Evolutionary conservation across 2,888 invertebrate genomes (phyloP).

Genomic region (Drosophila neotestacea): DNA sequence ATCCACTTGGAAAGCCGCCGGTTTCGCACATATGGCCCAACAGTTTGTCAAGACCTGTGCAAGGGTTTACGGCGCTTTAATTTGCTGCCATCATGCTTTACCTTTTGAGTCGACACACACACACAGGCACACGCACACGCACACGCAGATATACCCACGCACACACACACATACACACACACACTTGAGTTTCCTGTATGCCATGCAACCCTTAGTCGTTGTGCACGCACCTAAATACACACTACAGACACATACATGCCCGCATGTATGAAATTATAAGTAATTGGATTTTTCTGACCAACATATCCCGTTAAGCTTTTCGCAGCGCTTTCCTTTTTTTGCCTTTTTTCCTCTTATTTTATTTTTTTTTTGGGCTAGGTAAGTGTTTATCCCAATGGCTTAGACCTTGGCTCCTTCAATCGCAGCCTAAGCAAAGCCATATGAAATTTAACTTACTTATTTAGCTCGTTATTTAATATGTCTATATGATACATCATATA

Average conservation of each 20-base stretch:
- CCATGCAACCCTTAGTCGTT: slow-evolving; percentile 37
- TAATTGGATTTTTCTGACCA: slow-evolving; percentile 61
- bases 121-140: slow-evolving; percentile 1
- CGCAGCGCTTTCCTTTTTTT: slow-evolving; percentile 13
- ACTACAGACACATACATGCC: slow-evolving; percentile 5
- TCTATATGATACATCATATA: slow-evolving; percentile 16
- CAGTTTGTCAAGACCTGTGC: slow-evolving; percentile 52
- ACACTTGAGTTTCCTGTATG: slow-evolving; percentile 26
- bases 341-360: not conserved
- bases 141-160: slow-evolving; percentile 1
- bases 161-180: slow-evolving; percentile 17
- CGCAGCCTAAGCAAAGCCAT: slow-evolving; percentile 7
- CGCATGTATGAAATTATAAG: slow-evolving; percentile 53
- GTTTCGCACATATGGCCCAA: slow-evolving; percentile 45
- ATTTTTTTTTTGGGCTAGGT: slow-evolving; percentile 8
- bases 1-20: slow-evolving; percentile 31
- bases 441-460: slow-evolving; percentile 35
- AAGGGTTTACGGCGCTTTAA: slow-evolving; percentile 56
- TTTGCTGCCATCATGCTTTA: slow-evolving; percentile 53
- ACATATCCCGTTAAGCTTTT: slow-evolving; percentile 32
- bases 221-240: slow-evolving; percentile 31
- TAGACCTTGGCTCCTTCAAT: slow-evolving; percentile 19
- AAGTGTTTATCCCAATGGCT: slow-evolving; percentile 38
- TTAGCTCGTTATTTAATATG: slow-evolving; percentile 29
- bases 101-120: slow-evolving; percentile 23